phyloP scores from a whole-genome alignment of 2,888 invertebrate genomes.

The Aelia acuminata region DNA sequence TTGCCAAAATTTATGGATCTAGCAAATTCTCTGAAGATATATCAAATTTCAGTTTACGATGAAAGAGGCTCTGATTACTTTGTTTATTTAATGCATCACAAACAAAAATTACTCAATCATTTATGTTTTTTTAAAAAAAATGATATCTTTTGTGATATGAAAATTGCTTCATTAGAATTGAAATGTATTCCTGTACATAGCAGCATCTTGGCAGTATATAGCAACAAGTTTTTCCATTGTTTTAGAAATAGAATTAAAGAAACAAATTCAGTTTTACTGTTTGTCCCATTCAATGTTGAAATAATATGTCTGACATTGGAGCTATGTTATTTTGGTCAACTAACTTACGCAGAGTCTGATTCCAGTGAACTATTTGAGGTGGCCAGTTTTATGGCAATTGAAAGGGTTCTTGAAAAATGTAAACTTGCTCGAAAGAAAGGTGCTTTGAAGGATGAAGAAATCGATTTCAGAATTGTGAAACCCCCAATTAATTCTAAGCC shows the following conservation, averaged over 20 bases:
- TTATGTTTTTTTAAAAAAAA: slow-evolving; percentile 15
- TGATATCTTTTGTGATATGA: neutral
- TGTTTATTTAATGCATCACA: slow-evolving; percentile 14
- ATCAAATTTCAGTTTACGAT: slow-evolving; percentile 5
- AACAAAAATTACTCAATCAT: slow-evolving; percentile 43
- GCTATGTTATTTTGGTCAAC: neutral
- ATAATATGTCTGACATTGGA: neutral
- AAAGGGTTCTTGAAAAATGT: slow-evolving; percentile 8
- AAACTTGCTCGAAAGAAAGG: neutral
- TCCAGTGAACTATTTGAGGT: neutral
- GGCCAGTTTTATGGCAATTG: neutral
- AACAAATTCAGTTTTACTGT: neutral
- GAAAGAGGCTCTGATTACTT: slow-evolving; percentile 37
- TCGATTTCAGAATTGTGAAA: slow-evolving; percentile 21
- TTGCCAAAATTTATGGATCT: slow-evolving; percentile 18
- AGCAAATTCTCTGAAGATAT: slow-evolving; percentile 16
- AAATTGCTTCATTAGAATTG: neutral
- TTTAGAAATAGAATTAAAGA: slow-evolving; percentile 7
- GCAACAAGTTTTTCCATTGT: neutral
- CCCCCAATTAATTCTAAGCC: neutral
- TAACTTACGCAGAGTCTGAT: neutral
- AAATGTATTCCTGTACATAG: neutral
- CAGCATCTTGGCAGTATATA: neutral
- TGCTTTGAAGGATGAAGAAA: neutral
- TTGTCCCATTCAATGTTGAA: neutral